Evolutionary conservation across 2,113 vertebrate genomes (phyloP), one percentile per base, ranked within the genome.

Genomic region (Corythaixoides concolor): DNA sequence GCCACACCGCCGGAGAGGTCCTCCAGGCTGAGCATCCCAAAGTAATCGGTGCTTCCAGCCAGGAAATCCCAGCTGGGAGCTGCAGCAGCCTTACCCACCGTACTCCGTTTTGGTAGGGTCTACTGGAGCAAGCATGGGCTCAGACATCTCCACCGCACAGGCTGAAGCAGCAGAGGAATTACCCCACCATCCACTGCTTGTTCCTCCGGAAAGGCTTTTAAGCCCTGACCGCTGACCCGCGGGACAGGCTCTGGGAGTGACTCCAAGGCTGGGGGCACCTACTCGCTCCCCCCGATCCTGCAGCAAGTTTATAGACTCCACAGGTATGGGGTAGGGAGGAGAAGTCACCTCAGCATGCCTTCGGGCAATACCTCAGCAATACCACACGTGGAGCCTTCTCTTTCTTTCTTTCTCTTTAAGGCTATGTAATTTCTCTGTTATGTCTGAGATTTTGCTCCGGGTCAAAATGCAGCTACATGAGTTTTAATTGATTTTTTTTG

Each of bases 361-460:
- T 56, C 0, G 0, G 83, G 86, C 88, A 78, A 74, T 21, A 47
- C 76, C 82, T 94, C 90, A 60, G 72, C 30, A 35, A 68, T 45
- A 93, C 73, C 66, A 22, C 58, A 37, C 5, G 3, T 64, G 58
- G 92, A 95, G 73, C 58, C 37, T 76, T 43, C 50, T 50, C n/a
- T 70, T 59, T 45, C 59, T 64, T 60, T 63, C 73, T 60, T 58
- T 85, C 70, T 88, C 68, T 94, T 93, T 76, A 83, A 93, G 94
- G 80, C 92, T 90, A 92, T 69, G 68, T 68, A 89, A 93, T 95
- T 96, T 85, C 72, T 90, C 86, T 93, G 66, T 66, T 88, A 55
- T 23, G n/a, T 64, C 89, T 89, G 84, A 92, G 89, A 94, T 94
- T 90, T 97, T 53, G 92, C 95, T 95, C 22, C 49, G 11, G 92